These are phyloP conservation scores for Oeneis ivallda DNA, from an alignment of 2,888 invertebrate genomes.

Conservation along the genomic window DNA sequence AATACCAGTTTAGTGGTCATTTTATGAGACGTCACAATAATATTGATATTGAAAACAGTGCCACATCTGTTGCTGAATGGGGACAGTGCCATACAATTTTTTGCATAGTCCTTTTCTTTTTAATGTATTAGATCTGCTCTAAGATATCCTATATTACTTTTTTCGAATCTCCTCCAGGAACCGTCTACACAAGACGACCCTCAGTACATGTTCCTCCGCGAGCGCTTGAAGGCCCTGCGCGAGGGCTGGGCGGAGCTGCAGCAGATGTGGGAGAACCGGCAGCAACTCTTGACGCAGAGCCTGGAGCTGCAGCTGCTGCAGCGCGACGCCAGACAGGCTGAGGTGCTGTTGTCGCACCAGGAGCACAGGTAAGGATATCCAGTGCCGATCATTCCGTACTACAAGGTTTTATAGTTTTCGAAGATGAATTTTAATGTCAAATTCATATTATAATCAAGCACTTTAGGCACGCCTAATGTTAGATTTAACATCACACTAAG, in stretches of 20 bases:
- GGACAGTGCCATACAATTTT: too few species aligned
- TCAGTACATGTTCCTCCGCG: constrained; percentile 99
- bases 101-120: background rate
- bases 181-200: constrained; percentile 96
- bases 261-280: constrained; percentile 99
- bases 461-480: too few species aligned
- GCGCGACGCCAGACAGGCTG: constrained; percentile 98
- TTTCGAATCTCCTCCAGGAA: constrained; percentile 74
- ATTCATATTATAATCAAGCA: too few species aligned
- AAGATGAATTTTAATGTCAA: too few species aligned
- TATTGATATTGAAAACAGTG: too few species aligned
- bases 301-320: constrained; percentile 97
- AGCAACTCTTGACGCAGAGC: constrained; percentile 96
- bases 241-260: constrained; percentile 99
- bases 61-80: too few species aligned
- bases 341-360: constrained; percentile 98
- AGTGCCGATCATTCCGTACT: background rate
- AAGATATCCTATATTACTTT: background rate
- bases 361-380: constrained; percentile 87
- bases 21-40: too few species aligned
- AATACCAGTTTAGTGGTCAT: too few species aligned
- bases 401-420: too few species aligned
- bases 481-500: too few species aligned
- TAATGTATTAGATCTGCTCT: background rate
- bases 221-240: constrained; percentile 97